A percentile compares a stretch with the other conserved stretches of the same genome.
Evolutionary conservation across 2,113 vertebrate genomes (phyloP).

Genomic region (Oostethus manadensis): DNA sequence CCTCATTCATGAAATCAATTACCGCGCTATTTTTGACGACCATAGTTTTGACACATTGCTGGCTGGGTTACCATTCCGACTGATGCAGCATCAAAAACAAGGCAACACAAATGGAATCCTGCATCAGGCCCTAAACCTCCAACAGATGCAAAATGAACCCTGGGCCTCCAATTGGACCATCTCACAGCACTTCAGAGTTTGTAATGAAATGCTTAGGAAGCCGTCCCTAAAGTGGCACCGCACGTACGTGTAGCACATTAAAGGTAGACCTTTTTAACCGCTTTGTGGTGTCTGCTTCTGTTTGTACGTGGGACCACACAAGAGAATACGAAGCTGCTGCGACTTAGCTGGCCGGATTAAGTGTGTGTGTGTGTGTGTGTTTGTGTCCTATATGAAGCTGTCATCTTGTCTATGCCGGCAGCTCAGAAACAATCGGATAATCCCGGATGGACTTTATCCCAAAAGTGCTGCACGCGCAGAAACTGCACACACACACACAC

Average conservation of each 20-base stretch:
- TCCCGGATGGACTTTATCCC: conserved; percentile 65
- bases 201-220: conserved; percentile 53
- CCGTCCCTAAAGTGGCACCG: conserved; percentile 39
- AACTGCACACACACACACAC: conserved; percentile 18
- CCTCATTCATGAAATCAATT: no score
- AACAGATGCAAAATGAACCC: no score
- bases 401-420: conserved; percentile 54
- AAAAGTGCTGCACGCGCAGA: conserved; percentile 62
- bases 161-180: conserved; percentile 22
- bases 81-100: conserved; percentile 37
- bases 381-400: conserved; percentile 53
- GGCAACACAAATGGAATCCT: conserved; percentile 23
- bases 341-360: conserved; percentile 48
- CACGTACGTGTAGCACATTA: conserved; percentile 53
- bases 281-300: conserved; percentile 52
- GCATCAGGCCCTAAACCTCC: neutral
- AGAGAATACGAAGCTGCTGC: conserved; percentile 1
- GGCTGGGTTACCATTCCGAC: conserved; percentile 45
- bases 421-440: conserved; percentile 69
- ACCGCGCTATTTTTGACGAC: no score
- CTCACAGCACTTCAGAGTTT: conserved; percentile 47
- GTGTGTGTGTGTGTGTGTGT: conserved; percentile 10
- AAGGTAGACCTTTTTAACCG: conserved; percentile 69
- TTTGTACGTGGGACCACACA: conserved; percentile 40
- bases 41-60: conserved; percentile 31